Conservation (phyloP, 1,140 invertebrate species). For the Ceratina japonica region DNA sequence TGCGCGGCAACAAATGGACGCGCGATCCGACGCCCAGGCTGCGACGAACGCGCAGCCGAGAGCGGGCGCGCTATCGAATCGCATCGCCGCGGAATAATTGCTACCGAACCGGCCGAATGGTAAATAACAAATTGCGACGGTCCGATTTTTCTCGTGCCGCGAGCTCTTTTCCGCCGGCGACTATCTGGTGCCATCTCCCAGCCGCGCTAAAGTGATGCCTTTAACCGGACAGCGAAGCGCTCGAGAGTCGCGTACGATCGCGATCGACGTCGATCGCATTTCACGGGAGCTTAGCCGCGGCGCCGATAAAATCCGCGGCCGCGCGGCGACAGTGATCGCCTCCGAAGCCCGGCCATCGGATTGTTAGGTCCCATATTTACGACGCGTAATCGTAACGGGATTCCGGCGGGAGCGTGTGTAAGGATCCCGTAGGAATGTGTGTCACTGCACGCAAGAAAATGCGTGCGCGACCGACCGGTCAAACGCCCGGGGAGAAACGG, state of each 20-base stretch:
- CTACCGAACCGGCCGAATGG: conserved; percentile 36
- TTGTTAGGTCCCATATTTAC: conserved; percentile 26
- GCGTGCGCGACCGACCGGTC: neutral
- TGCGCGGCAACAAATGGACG: conserved; percentile 52
- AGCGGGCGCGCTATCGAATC: conserved; percentile 39
- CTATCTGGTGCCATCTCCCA: conserved; percentile 15
- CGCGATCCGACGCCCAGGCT: conserved; percentile 33
- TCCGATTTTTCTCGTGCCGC: conserved; percentile 27
- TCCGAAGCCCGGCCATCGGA: conserved; percentile 26
- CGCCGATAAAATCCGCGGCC: conserved; percentile 46
- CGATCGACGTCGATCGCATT: conserved; percentile 54
- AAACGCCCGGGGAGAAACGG: no score
- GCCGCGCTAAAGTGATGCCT: neutral
- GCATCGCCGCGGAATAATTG: conserved; percentile 54
- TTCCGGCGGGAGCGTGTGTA: no score
- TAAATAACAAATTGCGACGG: conserved; percentile 50
- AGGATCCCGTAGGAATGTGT: neutral
- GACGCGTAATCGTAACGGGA: neutral
- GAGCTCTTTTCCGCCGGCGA: neutral
- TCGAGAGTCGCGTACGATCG: conserved; percentile 18
- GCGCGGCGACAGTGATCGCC: conserved; percentile 33
- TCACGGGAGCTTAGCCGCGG: conserved; percentile 21
- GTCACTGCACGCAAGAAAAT: no score
- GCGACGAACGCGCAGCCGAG: conserved; percentile 25
- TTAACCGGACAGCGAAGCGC: conserved; percentile 14